Conservation (phyloP, 2,113 vertebrate species). For the Oryctolagus cuniculus region mOryCun1.1 NC_091453.1:13135001-13135500, state of each 20-base stretch:
- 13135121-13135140: no score
- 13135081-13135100: no score
- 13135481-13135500: background rate
- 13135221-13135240: background rate
- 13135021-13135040: no score
- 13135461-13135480: background rate
- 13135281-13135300: background rate
- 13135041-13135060: no score
- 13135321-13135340: background rate
- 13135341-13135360: no score
- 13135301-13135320: background rate
- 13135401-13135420: background rate
- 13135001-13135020: no score
- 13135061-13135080: no score
- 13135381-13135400: background rate
- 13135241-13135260: background rate
- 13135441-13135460: background rate
- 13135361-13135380: no score
- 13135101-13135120: no score
- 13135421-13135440: background rate
- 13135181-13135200: background rate
- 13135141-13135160: background rate
- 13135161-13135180: background rate
- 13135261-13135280: background rate
- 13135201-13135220: background rate